Conservation (phyloP, 2,888 invertebrate genomes). For the Sussaba pulchella region DNA sequence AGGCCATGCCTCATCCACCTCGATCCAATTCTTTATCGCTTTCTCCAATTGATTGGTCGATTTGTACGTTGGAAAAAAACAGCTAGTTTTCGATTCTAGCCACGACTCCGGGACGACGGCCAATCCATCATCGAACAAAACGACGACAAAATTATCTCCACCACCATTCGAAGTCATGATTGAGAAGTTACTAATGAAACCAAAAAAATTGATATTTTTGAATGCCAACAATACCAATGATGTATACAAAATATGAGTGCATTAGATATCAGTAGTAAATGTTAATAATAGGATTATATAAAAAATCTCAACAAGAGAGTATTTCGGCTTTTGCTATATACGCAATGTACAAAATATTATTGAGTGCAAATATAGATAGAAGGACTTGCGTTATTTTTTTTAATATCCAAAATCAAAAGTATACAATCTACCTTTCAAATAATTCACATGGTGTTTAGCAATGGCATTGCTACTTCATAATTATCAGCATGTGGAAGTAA, state of each 20-base stretch:
- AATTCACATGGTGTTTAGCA: slow-evolving; percentile 37
- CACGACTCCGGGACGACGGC: slow-evolving; percentile 35
- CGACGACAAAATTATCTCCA: slow-evolving; percentile 24
- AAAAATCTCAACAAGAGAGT: slow-evolving; percentile 21
- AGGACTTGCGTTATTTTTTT: slow-evolving; percentile 14
- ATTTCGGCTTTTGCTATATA: slow-evolving; percentile 18
- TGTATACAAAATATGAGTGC: background rate
- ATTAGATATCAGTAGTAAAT: slow-evolving; percentile 4
- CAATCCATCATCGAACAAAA: slow-evolving; percentile 38
- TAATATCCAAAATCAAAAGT: slow-evolving; percentile 10
- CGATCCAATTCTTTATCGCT: slow-evolving; percentile 30
- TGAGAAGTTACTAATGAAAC: slow-evolving; percentile 38
- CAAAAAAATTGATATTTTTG: slow-evolving; percentile 31
- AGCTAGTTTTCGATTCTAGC: slow-evolving; percentile 40
- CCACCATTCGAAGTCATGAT: slow-evolving; percentile 41
- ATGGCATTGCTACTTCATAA: slow-evolving; percentile 38
- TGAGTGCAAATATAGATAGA: slow-evolving; percentile 17
- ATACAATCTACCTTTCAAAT: slow-evolving; percentile 23
- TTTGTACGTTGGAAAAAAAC: slow-evolving; percentile 37
- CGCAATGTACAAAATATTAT: slow-evolving; percentile 19
- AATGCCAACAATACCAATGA: slow-evolving; percentile 22
- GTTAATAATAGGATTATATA: slow-evolving; percentile 10
- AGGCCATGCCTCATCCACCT: slow-evolving; percentile 22
- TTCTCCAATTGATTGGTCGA: slow-evolving; percentile 41
- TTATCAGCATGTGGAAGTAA: slow-evolving; percentile 33